phyloP scores from a whole-genome alignment of 53 echinoderm and acorn worm species.

The Zoroaster sp. region DNA sequence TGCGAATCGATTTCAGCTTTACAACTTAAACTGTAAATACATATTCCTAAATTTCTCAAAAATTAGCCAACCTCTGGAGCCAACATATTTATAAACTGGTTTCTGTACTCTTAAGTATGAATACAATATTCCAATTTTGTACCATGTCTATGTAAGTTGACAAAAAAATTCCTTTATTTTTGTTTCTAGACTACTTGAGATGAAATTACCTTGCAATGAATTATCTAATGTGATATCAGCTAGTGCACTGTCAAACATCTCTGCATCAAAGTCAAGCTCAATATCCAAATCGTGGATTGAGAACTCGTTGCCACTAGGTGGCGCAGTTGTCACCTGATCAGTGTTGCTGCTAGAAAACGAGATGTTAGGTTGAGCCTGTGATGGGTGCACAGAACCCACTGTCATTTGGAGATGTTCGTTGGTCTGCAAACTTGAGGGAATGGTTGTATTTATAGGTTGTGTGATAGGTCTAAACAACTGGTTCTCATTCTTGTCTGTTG shows the following conservation, averaged over 20 bases:
- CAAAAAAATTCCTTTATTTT: too few relatives aligned
- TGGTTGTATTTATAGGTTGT: not conserved
- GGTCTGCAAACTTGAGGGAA: not conserved
- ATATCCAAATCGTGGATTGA: constrained; percentile 58
- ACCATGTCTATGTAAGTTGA: too few relatives aligned
- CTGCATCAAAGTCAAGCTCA: constrained; percentile 89
- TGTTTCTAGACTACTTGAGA: too few relatives aligned
- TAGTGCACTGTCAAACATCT: constrained; percentile 82
- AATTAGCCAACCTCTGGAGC: too few relatives aligned
- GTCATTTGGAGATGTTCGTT: not conserved
- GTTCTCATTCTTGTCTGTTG: constrained; percentile 10
- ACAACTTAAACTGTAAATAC: too few relatives aligned
- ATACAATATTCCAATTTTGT: too few relatives aligned
- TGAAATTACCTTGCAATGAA: constrained; percentile 27
- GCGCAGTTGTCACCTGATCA: not conserved
- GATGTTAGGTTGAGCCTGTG: not conserved
- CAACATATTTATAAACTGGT: too few relatives aligned
- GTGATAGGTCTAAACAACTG: constrained; percentile 1
- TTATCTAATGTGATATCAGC: constrained; percentile 53
- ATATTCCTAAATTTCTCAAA: too few relatives aligned
- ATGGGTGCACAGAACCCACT: too few relatives aligned
- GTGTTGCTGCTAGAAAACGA: not conserved
- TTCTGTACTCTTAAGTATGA: too few relatives aligned
- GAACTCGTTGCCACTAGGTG: constrained; percentile 15
- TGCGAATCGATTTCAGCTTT: too few relatives aligned